Evolutionary conservation across 1,140 invertebrate species (phyloP).

Genomic region (Popillia japonica): DNA sequence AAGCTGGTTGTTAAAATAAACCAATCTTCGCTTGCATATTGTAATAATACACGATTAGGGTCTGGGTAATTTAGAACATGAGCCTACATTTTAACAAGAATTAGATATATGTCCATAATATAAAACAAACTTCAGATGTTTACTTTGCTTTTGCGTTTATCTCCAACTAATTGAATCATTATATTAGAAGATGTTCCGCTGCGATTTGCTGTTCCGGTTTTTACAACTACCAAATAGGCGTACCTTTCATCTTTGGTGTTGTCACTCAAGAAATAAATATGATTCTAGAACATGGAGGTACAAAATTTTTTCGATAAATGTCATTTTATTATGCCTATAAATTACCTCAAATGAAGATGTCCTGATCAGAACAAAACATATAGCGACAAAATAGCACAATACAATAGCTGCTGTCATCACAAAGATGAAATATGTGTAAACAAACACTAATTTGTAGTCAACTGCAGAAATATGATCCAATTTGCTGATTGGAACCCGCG

Average conservation of each 20-base stretch:
- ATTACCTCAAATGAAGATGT: constrained; percentile 18
- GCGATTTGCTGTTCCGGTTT: constrained; percentile 45
- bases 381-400: constrained; percentile 37
- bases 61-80: constrained; percentile 52
- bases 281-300: background rate
- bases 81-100: constrained; percentile 38
- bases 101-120: background rate
- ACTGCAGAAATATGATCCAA: background rate
- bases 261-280: constrained; percentile 39
- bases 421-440: constrained; percentile 44
- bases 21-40: constrained; percentile 46
- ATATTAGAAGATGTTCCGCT: constrained; percentile 52
- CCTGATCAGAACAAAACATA: constrained; percentile 35
- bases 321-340: constrained; percentile 28
- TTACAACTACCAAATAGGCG: constrained; percentile 48
- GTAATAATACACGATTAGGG: constrained; percentile 47
- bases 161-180: constrained; percentile 45
- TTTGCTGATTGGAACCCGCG: background rate
- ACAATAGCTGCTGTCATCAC: constrained; percentile 40
- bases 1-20: constrained; percentile 47
- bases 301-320: background rate
- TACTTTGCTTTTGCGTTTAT: constrained; percentile 46
- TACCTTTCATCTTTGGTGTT: constrained; percentile 41
- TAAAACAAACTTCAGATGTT: background rate
- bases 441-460: background rate